phyloP scores from a whole-genome alignment of 53 echinoderm and acorn worm genomes.

The Actinopyga echinites region DNA sequence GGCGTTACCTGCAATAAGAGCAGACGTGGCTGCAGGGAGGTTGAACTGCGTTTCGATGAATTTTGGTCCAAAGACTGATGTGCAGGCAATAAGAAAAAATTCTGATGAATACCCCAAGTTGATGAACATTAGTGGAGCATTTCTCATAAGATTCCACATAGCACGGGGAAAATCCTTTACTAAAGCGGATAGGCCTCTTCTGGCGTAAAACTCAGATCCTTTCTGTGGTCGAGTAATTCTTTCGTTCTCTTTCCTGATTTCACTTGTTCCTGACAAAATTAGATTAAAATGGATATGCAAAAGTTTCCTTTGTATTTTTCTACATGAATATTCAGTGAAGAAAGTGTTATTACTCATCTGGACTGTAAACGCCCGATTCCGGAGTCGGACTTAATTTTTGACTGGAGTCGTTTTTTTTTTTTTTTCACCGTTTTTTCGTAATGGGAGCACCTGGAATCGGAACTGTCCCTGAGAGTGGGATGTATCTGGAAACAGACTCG shows the following conservation, averaged over 20 bases:
- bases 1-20: not conserved
- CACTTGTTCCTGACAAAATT: not conserved
- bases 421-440: too few species aligned
- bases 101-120: slow-evolving; percentile 41
- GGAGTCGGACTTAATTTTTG: too few species aligned
- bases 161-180: slow-evolving; percentile 65
- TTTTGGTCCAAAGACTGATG: slow-evolving; percentile 72
- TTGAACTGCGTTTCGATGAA: slow-evolving; percentile 78
- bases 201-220: slow-evolving; percentile 57
- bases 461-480: too few species aligned
- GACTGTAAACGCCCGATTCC: too few species aligned
- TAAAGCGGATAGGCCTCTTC: slow-evolving; percentile 31
- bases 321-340: too few species aligned
- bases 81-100: slow-evolving; percentile 57
- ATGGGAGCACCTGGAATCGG: too few species aligned
- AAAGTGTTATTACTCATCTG: too few species aligned
- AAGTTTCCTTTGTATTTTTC: too few species aligned
- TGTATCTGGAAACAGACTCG: too few species aligned
- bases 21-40: slow-evolving; percentile 50
- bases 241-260: slow-evolving; percentile 4
- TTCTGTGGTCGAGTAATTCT: slow-evolving; percentile 21
- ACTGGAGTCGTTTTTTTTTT: too few species aligned
- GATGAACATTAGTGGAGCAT: slow-evolving; percentile 59
- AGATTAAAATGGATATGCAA: too few species aligned
- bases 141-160: slow-evolving; percentile 59